Percentiles rank a stretch among this genome's conserved stretches.
Evolutionary conservation across 2,113 vertebrate genomes (phyloP).

Genomic region (Anguilla rostrata): DNA sequence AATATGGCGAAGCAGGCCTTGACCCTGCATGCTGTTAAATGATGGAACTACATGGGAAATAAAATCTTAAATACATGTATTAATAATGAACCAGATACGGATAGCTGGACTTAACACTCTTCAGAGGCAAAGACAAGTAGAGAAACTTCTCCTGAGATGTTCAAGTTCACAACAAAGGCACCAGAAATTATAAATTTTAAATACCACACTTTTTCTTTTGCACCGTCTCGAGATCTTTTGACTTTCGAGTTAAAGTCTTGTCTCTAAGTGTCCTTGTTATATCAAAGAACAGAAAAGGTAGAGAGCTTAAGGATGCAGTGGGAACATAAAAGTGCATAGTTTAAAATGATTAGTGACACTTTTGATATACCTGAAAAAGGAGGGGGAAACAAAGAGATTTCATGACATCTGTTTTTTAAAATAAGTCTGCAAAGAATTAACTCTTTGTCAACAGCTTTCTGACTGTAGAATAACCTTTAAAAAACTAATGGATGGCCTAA

Average conservation of each 20-base stretch:
- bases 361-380: slow-evolving; percentile 84
- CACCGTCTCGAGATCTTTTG: slow-evolving; percentile 81
- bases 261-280: slow-evolving; percentile 96
- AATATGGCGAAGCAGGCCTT: slow-evolving; percentile 80
- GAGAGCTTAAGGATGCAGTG: slow-evolving; percentile 82
- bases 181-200: slow-evolving; percentile 99
- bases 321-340: slow-evolving; percentile 99
- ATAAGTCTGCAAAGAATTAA: slow-evolving; percentile 55
- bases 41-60: slow-evolving; percentile 72
- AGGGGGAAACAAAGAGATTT: slow-evolving; percentile 70
- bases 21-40: slow-evolving; percentile 84
- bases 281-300: slow-evolving; percentile 85
- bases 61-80: slow-evolving; percentile 60
- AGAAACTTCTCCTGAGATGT: slow-evolving; percentile 82
- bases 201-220: slow-evolving; percentile 86
- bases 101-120: slow-evolving; percentile 62
- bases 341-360: slow-evolving; percentile 99
- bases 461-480: neutral
- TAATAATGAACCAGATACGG: slow-evolving; percentile 65
- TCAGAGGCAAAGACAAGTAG: slow-evolving; percentile 73
- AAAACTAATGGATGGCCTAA: neutral
- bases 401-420: slow-evolving; percentile 68
- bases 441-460: slow-evolving; percentile 46
- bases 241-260: slow-evolving; percentile 89
- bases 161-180: slow-evolving; percentile 99